phyloP scores from a whole-genome alignment of 2,113 vertebrate genomes.

The Balaeniceps rex region DNA sequence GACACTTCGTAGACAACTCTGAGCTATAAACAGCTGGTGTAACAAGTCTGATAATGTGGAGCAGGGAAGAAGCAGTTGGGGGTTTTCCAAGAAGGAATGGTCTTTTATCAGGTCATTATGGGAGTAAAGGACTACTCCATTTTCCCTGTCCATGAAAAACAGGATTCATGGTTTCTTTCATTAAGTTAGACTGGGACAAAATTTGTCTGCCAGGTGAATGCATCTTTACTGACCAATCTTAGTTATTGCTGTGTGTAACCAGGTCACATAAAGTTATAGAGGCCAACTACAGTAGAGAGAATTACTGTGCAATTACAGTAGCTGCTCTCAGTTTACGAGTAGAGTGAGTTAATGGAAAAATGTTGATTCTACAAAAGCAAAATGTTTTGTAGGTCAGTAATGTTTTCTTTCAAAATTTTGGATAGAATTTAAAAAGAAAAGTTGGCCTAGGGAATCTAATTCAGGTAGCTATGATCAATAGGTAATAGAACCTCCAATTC shows the following conservation, averaged over 20 bases:
- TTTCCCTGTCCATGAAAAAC: neutral
- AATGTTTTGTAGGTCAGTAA: neutral
- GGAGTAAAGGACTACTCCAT: neutral
- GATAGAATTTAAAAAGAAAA: neutral
- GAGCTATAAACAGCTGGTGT: neutral
- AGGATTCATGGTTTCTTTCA: neutral
- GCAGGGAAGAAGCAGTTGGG: neutral
- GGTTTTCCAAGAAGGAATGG: neutral
- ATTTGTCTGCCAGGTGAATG: neutral
- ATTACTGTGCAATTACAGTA: neutral
- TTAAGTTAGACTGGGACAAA: neutral
- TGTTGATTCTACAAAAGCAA: neutral
- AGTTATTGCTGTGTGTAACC: neutral
- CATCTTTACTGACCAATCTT: neutral
- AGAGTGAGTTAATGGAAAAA: neutral
- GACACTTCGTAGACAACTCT: neutral
- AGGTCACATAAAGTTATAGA: neutral
- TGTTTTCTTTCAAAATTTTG: neutral
- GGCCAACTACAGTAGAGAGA: neutral
- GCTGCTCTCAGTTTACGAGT: neutral
- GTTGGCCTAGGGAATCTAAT: neutral
- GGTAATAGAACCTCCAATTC: neutral
- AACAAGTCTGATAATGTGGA: neutral
- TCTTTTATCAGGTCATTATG: neutral
- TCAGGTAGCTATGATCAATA: neutral